phyloP scores from a whole-genome alignment of 2,888 invertebrate genomes.

The Mimas tiliae region DNA sequence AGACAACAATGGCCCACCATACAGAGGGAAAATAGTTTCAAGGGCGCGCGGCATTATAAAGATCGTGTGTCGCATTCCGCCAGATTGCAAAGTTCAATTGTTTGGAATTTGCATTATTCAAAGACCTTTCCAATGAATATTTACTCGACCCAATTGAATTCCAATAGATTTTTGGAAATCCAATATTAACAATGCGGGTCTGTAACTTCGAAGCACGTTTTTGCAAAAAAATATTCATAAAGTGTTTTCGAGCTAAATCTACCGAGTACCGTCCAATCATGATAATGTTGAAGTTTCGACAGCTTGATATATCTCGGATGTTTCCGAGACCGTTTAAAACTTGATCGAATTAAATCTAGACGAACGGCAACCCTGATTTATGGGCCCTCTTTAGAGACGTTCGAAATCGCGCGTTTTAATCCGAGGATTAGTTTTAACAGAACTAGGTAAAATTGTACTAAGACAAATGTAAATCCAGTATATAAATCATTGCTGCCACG shows the following conservation, averaged over 20 bases:
- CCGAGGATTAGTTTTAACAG: slow-evolving; percentile 47
- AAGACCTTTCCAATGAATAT: slow-evolving; percentile 56
- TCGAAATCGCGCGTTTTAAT: slow-evolving; percentile 46
- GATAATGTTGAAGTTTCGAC: slow-evolving; percentile 33
- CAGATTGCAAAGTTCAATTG: slow-evolving; percentile 48
- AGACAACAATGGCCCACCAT: slow-evolving; percentile 18
- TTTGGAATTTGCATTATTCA: slow-evolving; percentile 60
- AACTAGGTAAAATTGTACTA: slow-evolving; percentile 46
- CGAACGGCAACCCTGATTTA: slow-evolving; percentile 38
- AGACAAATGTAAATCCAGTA: slow-evolving; percentile 55
- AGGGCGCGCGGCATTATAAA: slow-evolving; percentile 39
- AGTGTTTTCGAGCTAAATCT: slow-evolving; percentile 26
- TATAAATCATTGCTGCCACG: slow-evolving; percentile 60
- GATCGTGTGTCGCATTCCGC: slow-evolving; percentile 51
- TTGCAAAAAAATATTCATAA: slow-evolving; percentile 28
- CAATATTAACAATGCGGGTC: slow-evolving; percentile 17
- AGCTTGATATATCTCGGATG: slow-evolving; percentile 21
- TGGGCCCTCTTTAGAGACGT: slow-evolving; percentile 39
- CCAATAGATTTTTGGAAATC: slow-evolving; percentile 47
- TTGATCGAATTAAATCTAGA: slow-evolving; percentile 30
- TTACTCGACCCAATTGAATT: slow-evolving; percentile 57
- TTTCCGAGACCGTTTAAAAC: slow-evolving; percentile 24
- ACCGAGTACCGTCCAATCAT: slow-evolving; percentile 16
- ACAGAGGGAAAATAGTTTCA: too few relatives aligned
- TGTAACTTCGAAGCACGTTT: slow-evolving; percentile 36